These are phyloP conservation scores for Himalopsyche anomala DNA, from an alignment of 2,888 invertebrate genomes.

Conservation along the genomic window DNA sequence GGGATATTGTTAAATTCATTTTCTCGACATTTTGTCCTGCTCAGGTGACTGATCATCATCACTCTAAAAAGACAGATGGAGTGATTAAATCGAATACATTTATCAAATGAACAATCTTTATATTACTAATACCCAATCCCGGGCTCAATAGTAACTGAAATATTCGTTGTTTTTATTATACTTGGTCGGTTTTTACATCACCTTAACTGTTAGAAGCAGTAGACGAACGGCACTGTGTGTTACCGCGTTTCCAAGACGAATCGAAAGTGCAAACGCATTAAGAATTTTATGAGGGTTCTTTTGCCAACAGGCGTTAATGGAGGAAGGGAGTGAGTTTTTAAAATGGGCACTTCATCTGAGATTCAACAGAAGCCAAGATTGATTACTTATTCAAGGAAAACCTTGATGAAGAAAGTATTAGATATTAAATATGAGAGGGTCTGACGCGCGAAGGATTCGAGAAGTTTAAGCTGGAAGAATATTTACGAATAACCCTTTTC, in stretches of 20 bases:
- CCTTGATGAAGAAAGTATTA: slow-evolving; percentile 35
- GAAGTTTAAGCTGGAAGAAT: slow-evolving; percentile 10
- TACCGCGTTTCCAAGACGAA: slow-evolving; percentile 2
- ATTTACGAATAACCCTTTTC: neutral
- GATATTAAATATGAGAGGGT: slow-evolving; percentile 12
- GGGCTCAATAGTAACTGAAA: no score
- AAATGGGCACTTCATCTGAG: slow-evolving; percentile 32
- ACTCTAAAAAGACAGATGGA: no score
- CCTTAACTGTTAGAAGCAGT: no score
- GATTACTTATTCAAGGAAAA: slow-evolving; percentile 40
- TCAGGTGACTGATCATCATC: no score
- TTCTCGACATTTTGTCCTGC: no score
- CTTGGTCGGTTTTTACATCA: no score
- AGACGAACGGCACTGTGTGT: neutral
- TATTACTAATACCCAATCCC: no score
- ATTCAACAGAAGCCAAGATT: slow-evolving; percentile 35
- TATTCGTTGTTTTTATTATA: no score
- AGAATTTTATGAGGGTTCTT: slow-evolving; percentile 43
- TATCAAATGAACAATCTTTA: no score
- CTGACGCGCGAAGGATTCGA: neutral
- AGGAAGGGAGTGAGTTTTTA: slow-evolving; percentile 16
- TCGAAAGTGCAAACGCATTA: slow-evolving; percentile 43
- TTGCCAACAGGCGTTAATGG: slow-evolving; percentile 39
- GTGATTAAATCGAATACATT: no score
- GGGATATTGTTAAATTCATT: no score